Evolutionary conservation across 2,113 vertebrate species (phyloP), one percentile per base, ranked within the genome.

Genomic region (Actenoides hombroni): DNA sequence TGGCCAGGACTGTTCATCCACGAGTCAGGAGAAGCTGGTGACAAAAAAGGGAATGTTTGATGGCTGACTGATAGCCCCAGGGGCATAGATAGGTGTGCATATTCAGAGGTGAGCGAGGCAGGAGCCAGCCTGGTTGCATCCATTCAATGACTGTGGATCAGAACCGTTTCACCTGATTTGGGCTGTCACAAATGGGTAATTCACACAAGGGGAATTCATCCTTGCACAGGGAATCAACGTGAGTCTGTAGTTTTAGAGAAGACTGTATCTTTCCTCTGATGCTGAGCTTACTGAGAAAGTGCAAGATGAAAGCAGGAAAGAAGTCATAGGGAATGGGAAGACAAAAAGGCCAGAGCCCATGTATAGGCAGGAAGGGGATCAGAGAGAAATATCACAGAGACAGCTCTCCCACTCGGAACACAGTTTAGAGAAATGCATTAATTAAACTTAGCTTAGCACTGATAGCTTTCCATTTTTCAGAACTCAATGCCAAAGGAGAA

Each of bases 141-240:
- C 40, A 12, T 51, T 56, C 70, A 7, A 64, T 65, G 42, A 17
- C 49, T 83, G 19, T 59, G 64, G 29, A 69, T 79, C 37, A 53
- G 57, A 87, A 44, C 20, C 31, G 31, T 44, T 86, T 73, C 23
- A 79, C 60, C 35, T 67, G 19, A 76, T 75, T 21, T 54, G 39
- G 69, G 12, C 19, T 86, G 68, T 31, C 46, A 63, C 40, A 74
- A n/a, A 83, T 18, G 37, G 17, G 19, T 35, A 35, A 87, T 56
- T 85, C 59, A 44, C 67, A 44, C 21, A 2, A 33, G 24, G 13
- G 17, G 11, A 7, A 51, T 80, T 69, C 59, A n/a, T 16, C 21
- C 37, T 42, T 40, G 25, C 16, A 25, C 25, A 0, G 1, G 54
- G 25, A n/a, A 16, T 16, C 33, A 44, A 13, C 1, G 8, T 2